Conservation (phyloP, 1,140 invertebrate genomes). For the Spodoptera litura region DNA sequence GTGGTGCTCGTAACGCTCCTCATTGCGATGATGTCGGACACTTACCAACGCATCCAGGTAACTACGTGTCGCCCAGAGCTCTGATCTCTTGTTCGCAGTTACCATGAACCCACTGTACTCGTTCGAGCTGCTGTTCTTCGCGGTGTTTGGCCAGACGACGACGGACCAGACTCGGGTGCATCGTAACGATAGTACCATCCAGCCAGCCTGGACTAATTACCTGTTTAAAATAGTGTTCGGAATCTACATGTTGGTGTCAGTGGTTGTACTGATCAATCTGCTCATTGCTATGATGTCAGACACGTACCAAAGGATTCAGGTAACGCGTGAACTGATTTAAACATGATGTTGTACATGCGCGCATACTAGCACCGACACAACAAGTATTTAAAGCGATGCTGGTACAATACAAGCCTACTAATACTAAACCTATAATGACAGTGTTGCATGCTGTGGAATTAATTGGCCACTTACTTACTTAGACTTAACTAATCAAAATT, state of each 20-base stretch:
- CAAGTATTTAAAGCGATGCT: conserved; percentile 16
- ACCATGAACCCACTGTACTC: conserved; percentile 95
- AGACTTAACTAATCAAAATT: too few species aligned
- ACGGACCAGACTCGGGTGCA: conserved; percentile 92
- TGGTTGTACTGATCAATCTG: conserved; percentile 99
- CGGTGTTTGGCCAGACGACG: conserved; percentile 98
- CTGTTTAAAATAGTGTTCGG: conserved; percentile 94
- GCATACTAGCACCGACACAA: conserved; percentile 14
- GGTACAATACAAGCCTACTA: not conserved
- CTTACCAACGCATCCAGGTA: conserved; percentile 98
- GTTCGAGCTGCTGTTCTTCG: conserved; percentile 99
- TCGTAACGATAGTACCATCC: conserved; percentile 85
- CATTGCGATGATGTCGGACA: conserved; percentile 99
- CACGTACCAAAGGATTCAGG: conserved; percentile 99
- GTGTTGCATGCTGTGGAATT: not conserved
- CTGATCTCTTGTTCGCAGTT: conserved; percentile 91
- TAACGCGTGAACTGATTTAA: conserved; percentile 71
- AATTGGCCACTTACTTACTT: too few species aligned
- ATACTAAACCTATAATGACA: conserved; percentile 14
- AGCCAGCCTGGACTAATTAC: conserved; percentile 91
- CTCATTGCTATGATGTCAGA: conserved; percentile 99
- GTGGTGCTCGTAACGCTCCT: conserved; percentile 99
- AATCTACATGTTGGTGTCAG: conserved; percentile 99
- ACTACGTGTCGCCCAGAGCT: conserved; percentile 75
- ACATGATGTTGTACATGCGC: not conserved